Evolutionary conservation across 2,113 vertebrate species (phyloP).

Genomic region (Rhinogobius similis): DNA sequence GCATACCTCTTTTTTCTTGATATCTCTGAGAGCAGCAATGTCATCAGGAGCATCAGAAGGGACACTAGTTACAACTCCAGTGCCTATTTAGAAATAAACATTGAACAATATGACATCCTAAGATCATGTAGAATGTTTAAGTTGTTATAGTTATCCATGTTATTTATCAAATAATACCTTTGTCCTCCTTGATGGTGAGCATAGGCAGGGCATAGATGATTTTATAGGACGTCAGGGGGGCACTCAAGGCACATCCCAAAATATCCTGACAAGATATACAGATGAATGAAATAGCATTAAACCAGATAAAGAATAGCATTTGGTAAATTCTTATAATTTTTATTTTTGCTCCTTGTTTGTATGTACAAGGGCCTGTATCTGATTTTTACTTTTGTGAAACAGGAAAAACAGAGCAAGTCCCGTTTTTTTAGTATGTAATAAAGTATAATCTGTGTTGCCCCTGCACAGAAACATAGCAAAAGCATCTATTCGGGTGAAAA

Average conservation of each 20-base stretch:
- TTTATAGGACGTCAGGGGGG: slow-evolving; percentile 87
- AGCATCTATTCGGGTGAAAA: too few relatives aligned
- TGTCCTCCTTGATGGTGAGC: slow-evolving; percentile 98
- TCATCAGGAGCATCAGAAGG: slow-evolving; percentile 97
- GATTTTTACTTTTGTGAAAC: too few relatives aligned
- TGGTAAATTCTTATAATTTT: background rate
- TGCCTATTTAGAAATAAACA: slow-evolving; percentile 75
- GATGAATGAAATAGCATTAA: background rate
- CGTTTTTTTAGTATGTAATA: too few relatives aligned
- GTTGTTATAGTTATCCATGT: background rate
- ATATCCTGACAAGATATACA: slow-evolving; percentile 81
- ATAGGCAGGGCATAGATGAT: slow-evolving; percentile 92
- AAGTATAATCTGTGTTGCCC: too few relatives aligned
- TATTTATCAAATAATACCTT: slow-evolving; percentile 81
- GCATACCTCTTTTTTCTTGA: slow-evolving; percentile 93
- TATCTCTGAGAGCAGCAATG: slow-evolving; percentile 89
- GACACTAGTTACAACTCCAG: slow-evolving; percentile 95
- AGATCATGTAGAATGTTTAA: background rate
- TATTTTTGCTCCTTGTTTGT: too few relatives aligned
- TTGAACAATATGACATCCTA: background rate
- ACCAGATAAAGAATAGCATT: too few relatives aligned
- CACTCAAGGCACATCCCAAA: slow-evolving; percentile 86
- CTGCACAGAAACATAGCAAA: too few relatives aligned
- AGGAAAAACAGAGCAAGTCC: too few relatives aligned
- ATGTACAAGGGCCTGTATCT: too few relatives aligned